Base-by-base conservation (phyloP, 2,888 invertebrate species). In the Himalopsyche anomala region DNA sequence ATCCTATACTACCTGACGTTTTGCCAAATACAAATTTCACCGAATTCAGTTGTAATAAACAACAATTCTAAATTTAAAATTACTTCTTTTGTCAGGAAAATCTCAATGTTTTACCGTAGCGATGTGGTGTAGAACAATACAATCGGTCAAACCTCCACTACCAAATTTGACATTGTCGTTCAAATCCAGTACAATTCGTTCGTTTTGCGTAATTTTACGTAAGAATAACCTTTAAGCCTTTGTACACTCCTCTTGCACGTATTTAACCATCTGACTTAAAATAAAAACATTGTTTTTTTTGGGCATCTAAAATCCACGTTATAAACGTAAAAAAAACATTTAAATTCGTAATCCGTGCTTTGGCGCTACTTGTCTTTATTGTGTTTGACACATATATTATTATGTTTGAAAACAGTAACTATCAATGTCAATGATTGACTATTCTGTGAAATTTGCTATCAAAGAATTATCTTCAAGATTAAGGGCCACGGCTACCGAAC, bases 11-110 rank as follows among this genome's bases (percentile, higher is more conserved):
- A 62, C 4, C 19, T 74, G 74, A 74, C 74, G 74, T 74, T 74
- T 74, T 74, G 74, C 36, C 36, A 36, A 36, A 36, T 5, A 74
- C 74, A 74, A 74, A 74, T 74, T 74, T 19, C 19, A 74, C 38
- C 4, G 36, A 15, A 36, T 74, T 38, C 74, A 36, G 38, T 62
- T 62, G n/a, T 19, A 19, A 74, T 15, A 74, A 74, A 36, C 38
- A 74, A 38, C 28, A 12, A 36, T 74, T 74, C 74, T 15, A 15
- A 15, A 74, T 74, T 74, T 36, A 74, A 36, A 74, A 74, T 36
- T 3, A 51, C 15, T 51, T 51, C 51, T 51, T 51, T 51, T 51
- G 62, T 38, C 74, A 36, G 2, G 9, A 74, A 74, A 36, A 74
- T 36, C 15, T 5, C 15, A 36, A 36, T 36, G 36, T 38, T 74